Conservation (phyloP, 2,888 invertebrate species). For the Chrysodeixis includens region DNA sequence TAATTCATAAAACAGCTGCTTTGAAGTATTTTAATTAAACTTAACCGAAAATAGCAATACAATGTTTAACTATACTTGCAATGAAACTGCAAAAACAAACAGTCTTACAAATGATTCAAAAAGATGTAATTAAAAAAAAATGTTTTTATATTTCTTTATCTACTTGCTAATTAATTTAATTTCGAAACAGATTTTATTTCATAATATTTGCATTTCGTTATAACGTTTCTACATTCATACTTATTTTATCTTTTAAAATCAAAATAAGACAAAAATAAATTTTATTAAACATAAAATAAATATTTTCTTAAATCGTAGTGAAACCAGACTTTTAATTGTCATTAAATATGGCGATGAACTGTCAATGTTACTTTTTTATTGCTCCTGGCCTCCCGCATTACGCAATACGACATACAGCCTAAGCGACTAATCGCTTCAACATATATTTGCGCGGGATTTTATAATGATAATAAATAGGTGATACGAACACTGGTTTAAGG, state of each 20-base stretch:
- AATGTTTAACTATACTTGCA: conserved; percentile 7
- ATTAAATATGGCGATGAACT: conserved; percentile 33
- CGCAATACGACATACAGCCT: conserved; percentile 17
- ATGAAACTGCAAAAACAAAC: conserved; percentile 18
- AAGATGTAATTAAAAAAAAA: no score
- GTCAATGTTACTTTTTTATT: conserved; percentile 33
- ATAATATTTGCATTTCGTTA: neutral
- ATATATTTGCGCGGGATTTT: no score
- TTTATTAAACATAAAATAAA: neutral
- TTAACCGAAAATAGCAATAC: no score
- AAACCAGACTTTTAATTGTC: conserved; percentile 28
- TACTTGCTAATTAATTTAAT: no score
- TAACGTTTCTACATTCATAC: neutral
- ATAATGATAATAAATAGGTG: no score
- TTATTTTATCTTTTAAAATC: neutral
- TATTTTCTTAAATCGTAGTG: neutral
- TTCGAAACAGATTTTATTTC: neutral
- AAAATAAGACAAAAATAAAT: neutral
- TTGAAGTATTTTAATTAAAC: no score
- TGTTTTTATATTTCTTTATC: no score
- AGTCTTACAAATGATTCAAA: conserved; percentile 1
- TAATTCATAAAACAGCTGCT: no score
- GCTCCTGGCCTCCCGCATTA: conserved; percentile 22
- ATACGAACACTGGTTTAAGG: no score
- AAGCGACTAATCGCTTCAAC: no score